These are phyloP conservation scores for Xestia xanthographa DNA, from an alignment of 2,888 invertebrate species.

Conservation along the genomic window DNA sequence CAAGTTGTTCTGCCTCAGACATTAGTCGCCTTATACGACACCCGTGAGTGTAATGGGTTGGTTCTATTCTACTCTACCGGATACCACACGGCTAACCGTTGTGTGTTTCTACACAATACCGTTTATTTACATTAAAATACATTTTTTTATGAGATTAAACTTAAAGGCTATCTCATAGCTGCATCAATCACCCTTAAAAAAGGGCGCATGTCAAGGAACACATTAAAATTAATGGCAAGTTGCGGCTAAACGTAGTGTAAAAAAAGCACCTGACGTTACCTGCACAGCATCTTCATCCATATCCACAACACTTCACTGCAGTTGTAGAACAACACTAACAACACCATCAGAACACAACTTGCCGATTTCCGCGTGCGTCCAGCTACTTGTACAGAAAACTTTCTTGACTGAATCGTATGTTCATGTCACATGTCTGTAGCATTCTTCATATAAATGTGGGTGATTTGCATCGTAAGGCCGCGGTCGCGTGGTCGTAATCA, in stretches of 20 bases:
- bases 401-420: slow-evolving; percentile 81
- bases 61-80: no score
- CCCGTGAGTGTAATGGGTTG: no score
- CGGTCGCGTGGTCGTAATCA: slow-evolving; percentile 77
- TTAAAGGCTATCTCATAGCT: neutral
- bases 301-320: slow-evolving; percentile 44
- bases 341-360: slow-evolving; percentile 31
- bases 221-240: neutral
- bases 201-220: neutral
- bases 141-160: no score
- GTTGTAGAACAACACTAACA: slow-evolving; percentile 24
- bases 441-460: slow-evolving; percentile 76
- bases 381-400: slow-evolving; percentile 74
- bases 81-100: no score
- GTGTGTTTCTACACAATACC: no score
- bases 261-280: slow-evolving; percentile 55
- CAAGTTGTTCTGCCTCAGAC: no score
- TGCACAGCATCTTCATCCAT: slow-evolving; percentile 72
- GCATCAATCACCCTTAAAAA: neutral
- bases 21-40: no score
- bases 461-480: slow-evolving; percentile 76
- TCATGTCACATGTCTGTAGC: slow-evolving; percentile 78
- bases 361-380: slow-evolving; percentile 69
- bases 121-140: no score
- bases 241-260: neutral